These are phyloP conservation scores for Merodon equestris DNA, from an alignment of 2,888 invertebrate species.

Conservation along the genomic window DNA sequence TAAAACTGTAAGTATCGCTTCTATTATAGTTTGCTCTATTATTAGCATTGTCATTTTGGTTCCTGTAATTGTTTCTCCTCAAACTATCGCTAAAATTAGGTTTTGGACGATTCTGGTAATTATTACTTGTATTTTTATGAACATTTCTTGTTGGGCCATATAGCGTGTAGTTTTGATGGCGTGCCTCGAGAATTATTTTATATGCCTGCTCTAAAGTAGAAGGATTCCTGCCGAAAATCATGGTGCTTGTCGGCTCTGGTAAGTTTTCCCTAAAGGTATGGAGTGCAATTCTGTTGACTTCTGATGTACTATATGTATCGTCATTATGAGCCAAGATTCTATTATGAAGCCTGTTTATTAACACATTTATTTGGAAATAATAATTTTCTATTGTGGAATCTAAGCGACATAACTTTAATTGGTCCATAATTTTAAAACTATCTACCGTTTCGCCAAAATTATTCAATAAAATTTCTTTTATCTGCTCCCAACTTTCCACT, in stretches of 20 bases:
- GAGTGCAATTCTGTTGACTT: conserved; percentile 1
- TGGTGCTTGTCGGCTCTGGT: conserved; percentile 22
- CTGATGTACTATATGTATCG: not conserved
- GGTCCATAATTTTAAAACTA: not conserved
- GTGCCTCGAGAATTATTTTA: no score
- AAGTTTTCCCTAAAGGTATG: conserved; percentile 7
- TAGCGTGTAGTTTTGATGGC: not conserved
- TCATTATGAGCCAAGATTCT: conserved; percentile 1
- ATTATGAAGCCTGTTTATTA: not conserved
- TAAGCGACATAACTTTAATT: not conserved
- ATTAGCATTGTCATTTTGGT: not conserved
- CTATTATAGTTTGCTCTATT: conserved; percentile 20
- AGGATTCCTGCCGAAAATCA: conserved; percentile 19
- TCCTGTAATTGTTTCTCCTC: conserved; percentile 1
- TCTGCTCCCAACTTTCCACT: conserved; percentile 4
- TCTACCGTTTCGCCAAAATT: conserved; percentile 4
- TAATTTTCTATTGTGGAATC: not conserved
- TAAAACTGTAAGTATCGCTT: conserved; percentile 21
- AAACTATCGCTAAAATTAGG: conserved; percentile 2
- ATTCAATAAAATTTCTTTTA: conserved; percentile 1
- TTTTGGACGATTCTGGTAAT: not conserved
- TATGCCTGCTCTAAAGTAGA: not conserved
- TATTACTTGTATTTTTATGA: not conserved
- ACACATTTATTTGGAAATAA: conserved; percentile 11
- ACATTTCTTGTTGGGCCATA: not conserved